Conservation (phyloP, 2,797 vertebrate genomes). For the Petrocephalus schoutedeni region DNA sequence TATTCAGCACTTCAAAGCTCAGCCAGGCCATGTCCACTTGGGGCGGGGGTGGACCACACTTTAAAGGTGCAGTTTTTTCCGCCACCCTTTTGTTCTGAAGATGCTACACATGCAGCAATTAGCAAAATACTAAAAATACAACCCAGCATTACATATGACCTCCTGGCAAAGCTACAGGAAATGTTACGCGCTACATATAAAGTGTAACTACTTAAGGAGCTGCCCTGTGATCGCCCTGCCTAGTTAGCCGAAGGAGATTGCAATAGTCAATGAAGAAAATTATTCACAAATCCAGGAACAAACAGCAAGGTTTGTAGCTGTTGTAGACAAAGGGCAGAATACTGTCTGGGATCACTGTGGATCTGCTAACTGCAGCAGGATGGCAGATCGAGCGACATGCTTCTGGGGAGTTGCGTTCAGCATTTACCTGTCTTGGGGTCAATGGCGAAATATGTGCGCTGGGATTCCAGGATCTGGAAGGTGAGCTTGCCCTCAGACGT, state of each 20-base stretch:
- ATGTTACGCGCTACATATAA: background rate
- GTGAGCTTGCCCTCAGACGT: slow-evolving; percentile 77
- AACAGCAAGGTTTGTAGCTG: background rate
- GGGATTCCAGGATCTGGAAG: slow-evolving; percentile 77
- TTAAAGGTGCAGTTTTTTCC: background rate
- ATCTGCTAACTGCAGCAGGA: background rate
- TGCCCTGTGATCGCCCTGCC: background rate
- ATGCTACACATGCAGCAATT: background rate
- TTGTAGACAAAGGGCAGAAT: background rate
- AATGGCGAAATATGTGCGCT: slow-evolving; percentile 70
- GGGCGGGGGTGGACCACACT: background rate
- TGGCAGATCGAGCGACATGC: background rate
- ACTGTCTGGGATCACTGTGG: background rate
- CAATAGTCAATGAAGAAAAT: background rate
- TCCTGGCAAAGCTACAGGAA: background rate
- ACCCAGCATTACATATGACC: background rate
- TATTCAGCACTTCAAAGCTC: slow-evolving; percentile 51
- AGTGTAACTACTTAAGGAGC: background rate
- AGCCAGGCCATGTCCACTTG: slow-evolving; percentile 33
- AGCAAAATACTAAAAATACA: background rate
- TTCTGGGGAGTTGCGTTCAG: background rate
- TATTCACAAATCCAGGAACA: background rate
- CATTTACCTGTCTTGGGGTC: slow-evolving; percentile 77
- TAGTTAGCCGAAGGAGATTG: background rate
- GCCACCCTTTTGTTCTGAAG: background rate